Conservation (phyloP, 2,113 vertebrate species). For the Cavia porcellus region DNA sequence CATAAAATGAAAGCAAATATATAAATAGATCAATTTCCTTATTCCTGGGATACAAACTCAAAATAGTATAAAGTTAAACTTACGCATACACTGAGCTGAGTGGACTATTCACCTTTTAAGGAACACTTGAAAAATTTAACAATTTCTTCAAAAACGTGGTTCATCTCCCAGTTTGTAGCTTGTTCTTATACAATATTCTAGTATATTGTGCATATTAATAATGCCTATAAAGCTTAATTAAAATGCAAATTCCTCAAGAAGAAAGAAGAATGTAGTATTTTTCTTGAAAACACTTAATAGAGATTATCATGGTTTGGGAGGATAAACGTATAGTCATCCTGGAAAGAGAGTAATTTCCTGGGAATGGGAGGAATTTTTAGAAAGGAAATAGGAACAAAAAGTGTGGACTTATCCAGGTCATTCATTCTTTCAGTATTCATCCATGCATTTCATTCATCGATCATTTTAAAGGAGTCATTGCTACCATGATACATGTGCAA, state of each 20-base stretch:
- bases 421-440: not conserved
- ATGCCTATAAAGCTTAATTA: not conserved
- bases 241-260: not conserved
- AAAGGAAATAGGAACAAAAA: not conserved
- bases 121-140: not conserved
- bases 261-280: not conserved
- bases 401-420: not conserved
- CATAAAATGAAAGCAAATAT: not conserved
- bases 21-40: not conserved
- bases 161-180: not conserved
- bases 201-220: not conserved
- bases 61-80: not conserved
- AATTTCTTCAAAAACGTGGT: not conserved
- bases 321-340: not conserved
- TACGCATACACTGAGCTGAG: not conserved
- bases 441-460: not conserved
- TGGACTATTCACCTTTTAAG: not conserved
- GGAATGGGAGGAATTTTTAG: not conserved
- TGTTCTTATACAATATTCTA: not conserved
- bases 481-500: not conserved
- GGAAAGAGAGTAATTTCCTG: not conserved
- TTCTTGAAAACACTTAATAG: conserved; percentile 3
- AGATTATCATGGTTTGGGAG: not conserved
- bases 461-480: not conserved
- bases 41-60: not conserved